Evolutionary conservation across 2,888 invertebrate genomes (phyloP), one percentile per base, ranked within the genome.

Genomic region (Mechanitis mazaeus): DNA sequence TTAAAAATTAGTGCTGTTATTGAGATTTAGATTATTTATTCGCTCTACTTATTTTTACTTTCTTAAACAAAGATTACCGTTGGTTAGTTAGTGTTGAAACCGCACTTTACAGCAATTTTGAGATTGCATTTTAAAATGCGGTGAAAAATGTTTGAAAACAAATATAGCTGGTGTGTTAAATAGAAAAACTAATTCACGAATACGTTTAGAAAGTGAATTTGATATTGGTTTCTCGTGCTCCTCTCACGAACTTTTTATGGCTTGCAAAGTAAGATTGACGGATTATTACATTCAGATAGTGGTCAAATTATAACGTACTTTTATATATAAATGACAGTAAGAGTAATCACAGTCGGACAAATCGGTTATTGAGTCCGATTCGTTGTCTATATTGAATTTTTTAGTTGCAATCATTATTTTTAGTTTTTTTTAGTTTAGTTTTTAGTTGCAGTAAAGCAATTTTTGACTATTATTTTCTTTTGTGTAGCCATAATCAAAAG

Each of bases 281-380:
- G 66, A 69, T 70, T 64, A 71, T 77, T 77, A 73, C 72, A 65
- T 60, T 66, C 63, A 67, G 73, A 72, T 66, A 68, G 66, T 66
- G 70, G 69, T 73, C 72, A 79, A 79, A 80, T 84, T 77, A 80
- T 72, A 76, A 70, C 72, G 69, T 72, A 69, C 73, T 67, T 71
- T 42, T 42, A 42, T 42, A 65, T 76, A 75, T 71, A 74, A 76
- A 75, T 69, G 76, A 72, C 73, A 75, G 77, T 76, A 74, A 68
- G 65, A 67, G 75, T 79, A 78, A 83, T 84, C 75, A 71, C 71
- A 74, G 74, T 81, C 81, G 81, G 84, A 80, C 79, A 83, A 83
- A 84, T 85, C 75, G 77, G 66, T 69, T 65, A 68, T 72, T 74
- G 68, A 72, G 72, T 70, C 71, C 71, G 69, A 70, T 70, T 7